A percentile compares a stretch with the other conserved stretches of the same genome.
Evolutionary conservation across 2,888 invertebrate genomes (phyloP).

Genomic region (Sminthurinus aureus): DNA sequence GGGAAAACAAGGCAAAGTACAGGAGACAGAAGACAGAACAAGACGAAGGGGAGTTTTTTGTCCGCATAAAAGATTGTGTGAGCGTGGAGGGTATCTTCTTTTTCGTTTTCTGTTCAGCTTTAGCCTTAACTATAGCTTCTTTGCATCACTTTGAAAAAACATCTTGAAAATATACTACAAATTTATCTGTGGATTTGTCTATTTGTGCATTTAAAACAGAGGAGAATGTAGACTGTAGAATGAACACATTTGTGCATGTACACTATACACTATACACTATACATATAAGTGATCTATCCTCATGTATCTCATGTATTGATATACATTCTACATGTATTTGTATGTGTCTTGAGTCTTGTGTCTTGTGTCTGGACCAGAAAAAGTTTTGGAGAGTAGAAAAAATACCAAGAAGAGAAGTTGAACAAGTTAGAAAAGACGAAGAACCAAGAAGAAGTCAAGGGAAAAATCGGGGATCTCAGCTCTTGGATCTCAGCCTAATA

Average conservation of each 20-base stretch:
- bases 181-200: constrained; percentile 30
- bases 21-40: constrained; percentile 17
- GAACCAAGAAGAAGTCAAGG: constrained; percentile 30
- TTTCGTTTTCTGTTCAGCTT: neutral
- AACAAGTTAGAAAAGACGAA: constrained; percentile 12
- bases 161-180: constrained; percentile 25
- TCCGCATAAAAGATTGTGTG: constrained; percentile 16
- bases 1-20: neutral
- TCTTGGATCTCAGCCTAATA: constrained; percentile 59
- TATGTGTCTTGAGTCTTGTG: neutral
- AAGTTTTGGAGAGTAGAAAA: constrained; percentile 32
- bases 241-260: too few species aligned
- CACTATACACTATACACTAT: too few species aligned
- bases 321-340: neutral
- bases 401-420: neutral
- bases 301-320: neutral
- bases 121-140: neutral
- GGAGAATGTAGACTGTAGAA: neutral
- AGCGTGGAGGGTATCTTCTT: neutral
- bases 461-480: constrained; percentile 39
- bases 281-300: too few species aligned
- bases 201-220: constrained; percentile 35
- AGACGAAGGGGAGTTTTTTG: constrained; percentile 31
- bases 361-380: constrained; percentile 37
- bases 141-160: constrained; percentile 20